phyloP scores from a whole-genome alignment of 2,113 vertebrate genomes.

The Microcebus lehilahytsara region DNA sequence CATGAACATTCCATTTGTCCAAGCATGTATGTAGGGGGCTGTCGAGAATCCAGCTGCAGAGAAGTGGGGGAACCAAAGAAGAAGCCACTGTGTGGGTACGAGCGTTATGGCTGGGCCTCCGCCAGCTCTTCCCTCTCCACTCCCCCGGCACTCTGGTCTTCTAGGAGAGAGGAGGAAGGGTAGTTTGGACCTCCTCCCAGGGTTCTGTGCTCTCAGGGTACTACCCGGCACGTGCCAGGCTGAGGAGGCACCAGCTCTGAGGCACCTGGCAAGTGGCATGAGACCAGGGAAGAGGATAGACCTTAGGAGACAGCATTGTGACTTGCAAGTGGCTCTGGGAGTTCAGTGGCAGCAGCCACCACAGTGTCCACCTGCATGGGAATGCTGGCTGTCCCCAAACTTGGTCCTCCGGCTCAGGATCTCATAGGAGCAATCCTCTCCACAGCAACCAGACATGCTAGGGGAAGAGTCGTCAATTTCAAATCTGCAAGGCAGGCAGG shows the following conservation, averaged over 20 bases:
- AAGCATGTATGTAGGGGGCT: neutral
- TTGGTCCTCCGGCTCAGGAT: slow-evolving; percentile 95
- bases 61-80: neutral
- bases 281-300: slow-evolving; percentile 27
- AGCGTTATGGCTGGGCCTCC: neutral
- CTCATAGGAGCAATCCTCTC: slow-evolving; percentile 94
- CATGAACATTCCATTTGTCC: neutral
- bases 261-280: neutral
- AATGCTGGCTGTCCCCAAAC: slow-evolving; percentile 91
- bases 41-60: neutral
- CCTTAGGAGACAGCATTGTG: slow-evolving; percentile 9
- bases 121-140: neutral
- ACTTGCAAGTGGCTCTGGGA: neutral
- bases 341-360: slow-evolving; percentile 94
- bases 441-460: slow-evolving; percentile 94
- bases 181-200: neutral
- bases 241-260: slow-evolving; percentile 17
- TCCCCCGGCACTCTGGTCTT: neutral
- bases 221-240: neutral
- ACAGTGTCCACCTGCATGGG: slow-evolving; percentile 90
- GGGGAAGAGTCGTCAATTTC: slow-evolving; percentile 94
- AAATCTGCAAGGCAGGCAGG: slow-evolving; percentile 83
- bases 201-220: neutral
- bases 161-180: neutral
- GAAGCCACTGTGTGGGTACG: neutral